Conservation (phyloP, 2,113 vertebrate species). For the Holacanthus passer region DNA sequence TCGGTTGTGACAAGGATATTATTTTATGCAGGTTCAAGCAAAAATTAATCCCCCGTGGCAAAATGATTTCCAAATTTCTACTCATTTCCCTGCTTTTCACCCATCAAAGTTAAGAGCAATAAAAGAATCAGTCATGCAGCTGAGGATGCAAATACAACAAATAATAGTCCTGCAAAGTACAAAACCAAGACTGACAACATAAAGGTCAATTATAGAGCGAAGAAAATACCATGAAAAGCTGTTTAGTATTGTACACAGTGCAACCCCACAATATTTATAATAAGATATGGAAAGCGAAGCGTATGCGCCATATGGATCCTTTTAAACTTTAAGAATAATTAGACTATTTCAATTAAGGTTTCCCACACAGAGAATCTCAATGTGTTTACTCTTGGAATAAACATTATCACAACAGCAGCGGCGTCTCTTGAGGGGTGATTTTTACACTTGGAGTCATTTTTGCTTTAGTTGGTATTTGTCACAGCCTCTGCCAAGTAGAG, state of each 20-base stretch:
- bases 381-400: conserved; percentile 45
- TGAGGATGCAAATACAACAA: background rate
- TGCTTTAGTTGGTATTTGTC: conserved; percentile 32
- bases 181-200: too few relatives aligned
- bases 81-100: conserved; percentile 8
- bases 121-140: background rate
- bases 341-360: conserved; percentile 30
- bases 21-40: conserved; percentile 20
- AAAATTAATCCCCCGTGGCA: background rate
- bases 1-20: background rate
- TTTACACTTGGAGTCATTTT: conserved; percentile 25
- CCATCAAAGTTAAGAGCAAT: conserved; percentile 22
- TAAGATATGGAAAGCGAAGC: background rate
- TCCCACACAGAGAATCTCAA: conserved; percentile 26
- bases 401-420: conserved; percentile 29
- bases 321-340: conserved; percentile 18
- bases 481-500: conserved; percentile 17
- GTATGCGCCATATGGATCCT: conserved; percentile 10
- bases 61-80: conserved; percentile 9
- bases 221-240: conserved; percentile 7
- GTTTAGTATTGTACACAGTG: background rate
- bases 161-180: background rate
- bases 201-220: background rate
- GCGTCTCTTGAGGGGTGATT: conserved; percentile 30
- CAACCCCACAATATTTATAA: background rate